Base-by-base conservation (phyloP, 2,113 vertebrate species). In the Cavia aperea region DNA sequence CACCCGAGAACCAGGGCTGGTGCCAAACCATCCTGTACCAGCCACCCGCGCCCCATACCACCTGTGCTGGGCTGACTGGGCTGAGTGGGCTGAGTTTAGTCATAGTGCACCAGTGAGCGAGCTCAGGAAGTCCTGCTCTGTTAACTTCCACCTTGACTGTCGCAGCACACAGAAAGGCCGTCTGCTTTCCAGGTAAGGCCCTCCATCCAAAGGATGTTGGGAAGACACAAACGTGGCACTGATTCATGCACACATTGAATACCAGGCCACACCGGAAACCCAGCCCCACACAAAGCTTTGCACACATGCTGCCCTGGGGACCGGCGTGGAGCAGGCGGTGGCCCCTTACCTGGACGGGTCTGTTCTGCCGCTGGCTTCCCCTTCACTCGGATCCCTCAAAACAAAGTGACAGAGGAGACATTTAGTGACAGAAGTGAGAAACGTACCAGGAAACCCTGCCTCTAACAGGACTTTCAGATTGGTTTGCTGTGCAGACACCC, bases 311-410 rank as follows among this genome's bases (percentile, higher is more conserved):
- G 88, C 49, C 49, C 51, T 54, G 51, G 51, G 51, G 51, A 54
- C 51, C 51, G 11, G 51, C 51, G 51, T 54, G 51, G 49, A 54
- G 51, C 51, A 12, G 51, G 51, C 51, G 51, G 51, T 12, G 51
- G 93, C 96, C 98, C 97, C 98, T 99, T 98, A 99, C 99, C 99
- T 99, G 95, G 98, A 98, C 93, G 98, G 97, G 97, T 99, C 99
- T 94, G 98, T 98, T 98, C 99, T 98, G 98, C 98, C 98, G 97
- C 98, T 99, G 98, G 99, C 98, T 98, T 99, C 99, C 88, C 98
- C 98, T 98, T 99, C 99, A 97, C 98, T 99, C 97, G 98, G 99
- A 97, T 99, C 98, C 99, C 99, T 99, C 98, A 98, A 99, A 99
- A 98, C 97, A 98, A 98, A 98, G 97, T 97, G 97, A 97, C 98